A percentile compares a stretch with the other conserved stretches of the same genome.
Conservation (phyloP, 2,113 vertebrate species). For the Triplophysa rosa region DNA sequence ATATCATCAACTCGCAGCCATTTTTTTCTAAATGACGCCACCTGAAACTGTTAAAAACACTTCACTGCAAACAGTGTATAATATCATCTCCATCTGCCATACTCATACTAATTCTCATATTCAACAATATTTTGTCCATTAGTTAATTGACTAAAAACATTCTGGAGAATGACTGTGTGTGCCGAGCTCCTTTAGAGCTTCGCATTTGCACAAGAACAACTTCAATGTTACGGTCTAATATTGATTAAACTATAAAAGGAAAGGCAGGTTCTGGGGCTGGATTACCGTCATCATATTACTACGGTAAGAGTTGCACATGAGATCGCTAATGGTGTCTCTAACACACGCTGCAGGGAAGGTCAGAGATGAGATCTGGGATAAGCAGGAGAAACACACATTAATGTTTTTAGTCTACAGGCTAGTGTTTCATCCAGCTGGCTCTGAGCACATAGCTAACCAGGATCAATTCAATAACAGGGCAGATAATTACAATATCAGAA, state of each 20-base stretch:
- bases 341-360: conserved; percentile 59
- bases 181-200: conserved; percentile 30
- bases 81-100: background rate
- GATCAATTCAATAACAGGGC: conserved; percentile 47
- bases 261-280: conserved; percentile 44
- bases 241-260: conserved; percentile 58
- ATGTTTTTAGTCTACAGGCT: conserved; percentile 53
- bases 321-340: conserved; percentile 53
- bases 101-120: conserved; percentile 14
- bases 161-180: conserved; percentile 34
- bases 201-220: conserved; percentile 52
- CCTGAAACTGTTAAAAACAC: background rate
- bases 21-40: background rate
- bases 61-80: background rate
- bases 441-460: conserved; percentile 22
- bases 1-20: too few species aligned
- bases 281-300: conserved; percentile 54
- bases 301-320: conserved; percentile 53
- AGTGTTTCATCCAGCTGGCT: conserved; percentile 38
- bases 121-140: conserved; percentile 25
- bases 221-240: conserved; percentile 51
- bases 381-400: conserved; percentile 50
- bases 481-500: conserved; percentile 19
- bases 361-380: conserved; percentile 57
- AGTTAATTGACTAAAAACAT: conserved; percentile 27